A percentile compares a stretch with the other conserved stretches of the same genome.
phyloP scores from a whole-genome alignment of 2,888 invertebrate genomes.

The Xylota segnis region DNA sequence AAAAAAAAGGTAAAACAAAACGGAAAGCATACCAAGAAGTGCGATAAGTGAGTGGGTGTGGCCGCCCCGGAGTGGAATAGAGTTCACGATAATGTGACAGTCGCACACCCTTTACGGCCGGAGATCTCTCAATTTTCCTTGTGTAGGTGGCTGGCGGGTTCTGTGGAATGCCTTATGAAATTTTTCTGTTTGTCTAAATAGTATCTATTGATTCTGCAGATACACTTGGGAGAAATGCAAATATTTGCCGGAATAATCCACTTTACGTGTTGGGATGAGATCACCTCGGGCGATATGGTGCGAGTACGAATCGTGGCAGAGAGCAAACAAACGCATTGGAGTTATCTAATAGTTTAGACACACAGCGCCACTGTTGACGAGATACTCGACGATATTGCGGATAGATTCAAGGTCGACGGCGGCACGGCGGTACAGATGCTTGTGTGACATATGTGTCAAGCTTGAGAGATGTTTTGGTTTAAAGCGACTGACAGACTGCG shows the following conservation, averaged over 20 bases:
- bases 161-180: conserved; percentile 2
- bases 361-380: neutral
- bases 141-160: conserved; percentile 31
- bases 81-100: conserved; percentile 36
- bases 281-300: conserved; percentile 11
- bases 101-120: conserved; percentile 35
- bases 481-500: too few relatives aligned
- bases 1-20: neutral
- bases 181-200: conserved; percentile 13
- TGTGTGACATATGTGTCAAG: too few relatives aligned
- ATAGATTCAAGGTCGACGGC: neutral
- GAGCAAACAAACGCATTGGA: conserved; percentile 35
- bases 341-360: conserved; percentile 21
- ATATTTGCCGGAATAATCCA: conserved; percentile 26
- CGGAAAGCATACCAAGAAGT: conserved; percentile 18
- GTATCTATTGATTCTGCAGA: conserved; percentile 12
- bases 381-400: neutral
- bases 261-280: conserved; percentile 6
- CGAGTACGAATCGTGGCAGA: conserved; percentile 3
- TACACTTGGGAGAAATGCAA: conserved; percentile 18
- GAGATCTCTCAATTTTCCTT: conserved; percentile 33
- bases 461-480: too few relatives aligned
- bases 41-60: conserved; percentile 49
- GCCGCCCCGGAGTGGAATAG: conserved; percentile 9
- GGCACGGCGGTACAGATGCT: too few relatives aligned